Evolutionary conservation across 1,140 invertebrate genomes (phyloP).

Genomic region (Chironomus tepperi): DNA sequence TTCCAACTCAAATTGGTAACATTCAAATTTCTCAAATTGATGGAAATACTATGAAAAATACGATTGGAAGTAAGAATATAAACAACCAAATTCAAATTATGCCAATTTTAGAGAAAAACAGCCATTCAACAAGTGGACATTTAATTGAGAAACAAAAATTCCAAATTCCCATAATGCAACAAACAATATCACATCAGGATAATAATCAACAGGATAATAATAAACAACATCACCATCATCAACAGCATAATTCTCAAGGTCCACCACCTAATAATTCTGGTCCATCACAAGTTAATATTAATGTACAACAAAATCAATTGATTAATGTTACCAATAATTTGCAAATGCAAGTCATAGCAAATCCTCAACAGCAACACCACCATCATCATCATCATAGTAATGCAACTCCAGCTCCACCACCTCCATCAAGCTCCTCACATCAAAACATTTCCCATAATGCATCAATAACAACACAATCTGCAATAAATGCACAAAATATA

Average conservation of each 20-base stretch:
- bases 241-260: background rate
- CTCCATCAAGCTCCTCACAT: background rate
- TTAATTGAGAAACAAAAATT: background rate
- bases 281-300: conserved; percentile 21
- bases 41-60: conserved; percentile 30
- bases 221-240: conserved; percentile 25
- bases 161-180: background rate
- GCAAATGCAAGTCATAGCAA: conserved; percentile 25
- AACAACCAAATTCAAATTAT: conserved; percentile 41
- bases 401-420: background rate
- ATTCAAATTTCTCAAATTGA: conserved; percentile 33
- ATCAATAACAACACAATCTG: background rate
- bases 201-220: conserved; percentile 26
- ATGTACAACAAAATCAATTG: conserved; percentile 20
- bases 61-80: conserved; percentile 29
- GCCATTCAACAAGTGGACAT: conserved; percentile 28
- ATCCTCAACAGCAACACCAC: background rate
- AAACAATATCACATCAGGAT: conserved; percentile 20
- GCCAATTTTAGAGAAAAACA: conserved; percentile 34
- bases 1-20: conserved; percentile 40
- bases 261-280: conserved; percentile 16
- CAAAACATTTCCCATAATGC: background rate
- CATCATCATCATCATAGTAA: background rate
- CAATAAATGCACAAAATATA: background rate
- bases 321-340: conserved; percentile 21